Base-by-base conservation (phyloP, 2,113 vertebrate species). In the Callionymus lyra region DNA sequence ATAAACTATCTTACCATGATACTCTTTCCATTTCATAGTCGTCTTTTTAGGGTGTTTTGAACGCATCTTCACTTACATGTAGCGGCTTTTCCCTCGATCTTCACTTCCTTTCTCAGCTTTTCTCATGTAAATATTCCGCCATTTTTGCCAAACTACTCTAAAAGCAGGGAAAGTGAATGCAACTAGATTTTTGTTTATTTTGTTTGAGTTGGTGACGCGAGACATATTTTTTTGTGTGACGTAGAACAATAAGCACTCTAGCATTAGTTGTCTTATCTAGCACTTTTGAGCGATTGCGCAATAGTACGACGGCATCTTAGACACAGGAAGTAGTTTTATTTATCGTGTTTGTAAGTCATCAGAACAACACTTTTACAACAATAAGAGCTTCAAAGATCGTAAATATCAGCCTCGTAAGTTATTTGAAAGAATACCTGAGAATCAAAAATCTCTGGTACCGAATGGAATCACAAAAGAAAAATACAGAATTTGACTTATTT, bases 161-260 rank as follows among this genome's bases (percentile, higher is more conserved):
- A 57, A 53, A 16, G 14, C 54, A 31, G 53, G 63, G 38, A 47
- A 67, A 59, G 50, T 41, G 49, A 72, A 76, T 70, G 51, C 59
- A 61, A 56, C 40, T 35, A 3, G 57, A 54, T 41, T 54, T 47
- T 27, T 27, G 4, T 27, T 5, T 62, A 61, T 65, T 57, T 71
- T 66, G 53, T n/a, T 38, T 15, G 34, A 49, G 46, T 13, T 56
- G 44, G 43, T 59, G n/a, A 63, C 40, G 38, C 16, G 42, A 75
- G 71, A 71, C 73, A 75, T 72, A 72, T 50, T 53, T 34, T 53
- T 34, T 52, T 55, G 56, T 44, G 16, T 40, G 21, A 44, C 44
- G 56, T 47, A 50, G 51, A 50, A 46, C 56, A 47, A 6, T 16
- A 50, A 17, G 9, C 49, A 13, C 50, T 33, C 54, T 60, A 60